Evolutionary conservation across 2,888 invertebrate species (phyloP), one percentile per base, ranked within the genome.

Genomic region (Lydus trimaculatus): DNA sequence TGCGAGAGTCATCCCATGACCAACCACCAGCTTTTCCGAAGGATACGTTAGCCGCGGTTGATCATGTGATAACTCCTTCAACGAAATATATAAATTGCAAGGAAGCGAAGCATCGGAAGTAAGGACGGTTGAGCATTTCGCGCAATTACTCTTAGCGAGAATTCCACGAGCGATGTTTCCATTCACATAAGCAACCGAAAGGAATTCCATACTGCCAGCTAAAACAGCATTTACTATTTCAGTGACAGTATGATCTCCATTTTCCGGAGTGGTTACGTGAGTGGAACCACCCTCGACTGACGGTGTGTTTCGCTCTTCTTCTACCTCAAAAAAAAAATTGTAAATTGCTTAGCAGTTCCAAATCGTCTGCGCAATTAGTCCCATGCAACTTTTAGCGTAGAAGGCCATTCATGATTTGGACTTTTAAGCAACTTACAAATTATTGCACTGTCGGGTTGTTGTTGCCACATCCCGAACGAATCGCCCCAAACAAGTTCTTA

Each of bases 361-460:
- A 36, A 62, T 23, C 25, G 48, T 43, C 62, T 25, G 43, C 62
- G 1, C 62, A 62, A 43, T 62, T 62, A 15, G 17, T 43, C 15
- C 62, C 62, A 43, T 43, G 11, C 43, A 62, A 31, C 15, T 43
- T 25, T 43, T 62, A 9, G 15, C 13, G 13, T 15, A 25, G 56
- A 17, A 67, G 39, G 5, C 67, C 60, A 25, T 71, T 71, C 31
- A 71, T 23, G 25, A 72, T 64, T 56, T 68, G 61, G 3, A 63
- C 60, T 61, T 72, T n/a, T n/a, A n/a, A 63, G 61, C 48, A 43
- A 28, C 63, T 58, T 20, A 69, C 25, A 33, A 72, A 72, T 43
- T 71, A 66, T 5, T 25, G n/a, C 25, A 43, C 64, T 28, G 68
- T 68, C 8, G 66, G 66, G 28, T 72, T 72, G 31, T n/a, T n/a